Evolutionary conservation across 2,888 invertebrate species (phyloP), one percentile per base, ranked within the genome.

Genomic region (Cheilosia vernalis): DNA sequence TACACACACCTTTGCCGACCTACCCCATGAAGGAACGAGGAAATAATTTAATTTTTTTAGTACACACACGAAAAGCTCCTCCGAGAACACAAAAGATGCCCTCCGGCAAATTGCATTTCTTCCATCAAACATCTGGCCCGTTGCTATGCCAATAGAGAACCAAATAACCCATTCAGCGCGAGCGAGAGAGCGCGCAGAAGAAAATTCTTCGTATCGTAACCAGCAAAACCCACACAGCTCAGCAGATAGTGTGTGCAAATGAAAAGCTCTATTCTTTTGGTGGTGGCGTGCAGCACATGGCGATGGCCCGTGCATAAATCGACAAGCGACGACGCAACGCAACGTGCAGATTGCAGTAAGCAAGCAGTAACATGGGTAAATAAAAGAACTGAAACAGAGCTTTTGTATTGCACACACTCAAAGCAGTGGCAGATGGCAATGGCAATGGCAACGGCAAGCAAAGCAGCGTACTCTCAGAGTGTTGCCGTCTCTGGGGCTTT

Each of bases 141-240:
- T 85, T 85, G 85, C 85, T 85, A 85, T 85, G 85, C 85, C 85
- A 76, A 84, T 84, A 69, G 69, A 74, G 64, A 79, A 63, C n/a
- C 56, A 78, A 69, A 64, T 47, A 30, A 21, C 21, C 10, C 5
- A 82, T 82, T 78, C 72, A 82, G 72, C 77, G 64, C 42, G 56
- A 70, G 40, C 51, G 47, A 27, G 44, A 55, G 47, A 42, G 78
- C 21, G 78, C 21, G 13, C 53, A 10, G 24, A 13, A 30, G 61
- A 53, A 61, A 44, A 60, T 53, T 64, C n/a, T 55, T 64, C 49
- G 7, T 15, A 47, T 13, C 49, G 7, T 15, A 47, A 13, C 10
- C 37, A 37, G 13, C 13, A 10, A 37, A 70, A 64, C 56, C 47
- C 33, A 58, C n/a, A 51, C 19, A 33, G 5, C 27, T 17, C 49